These are phyloP conservation scores for Kuschelorhynchus macadamiae DNA, from an alignment of 2,888 invertebrate species.

Conservation along the genomic window DNA sequence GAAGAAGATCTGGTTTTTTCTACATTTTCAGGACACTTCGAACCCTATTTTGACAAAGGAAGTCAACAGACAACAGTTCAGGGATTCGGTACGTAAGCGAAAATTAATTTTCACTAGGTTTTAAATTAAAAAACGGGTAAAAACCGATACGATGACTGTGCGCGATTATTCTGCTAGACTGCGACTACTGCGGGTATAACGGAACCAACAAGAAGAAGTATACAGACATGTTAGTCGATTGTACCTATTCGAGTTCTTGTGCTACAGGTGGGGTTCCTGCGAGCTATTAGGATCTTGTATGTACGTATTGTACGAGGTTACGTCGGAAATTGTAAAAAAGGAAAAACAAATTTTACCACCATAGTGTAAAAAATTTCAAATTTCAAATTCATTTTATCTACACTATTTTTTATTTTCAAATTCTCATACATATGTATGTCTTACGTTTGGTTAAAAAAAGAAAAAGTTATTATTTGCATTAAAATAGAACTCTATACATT, in stretches of 20 bases:
- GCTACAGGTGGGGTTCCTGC: slow-evolving; percentile 47
- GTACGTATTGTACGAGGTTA: slow-evolving; percentile 1
- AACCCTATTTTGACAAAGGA: not conserved
- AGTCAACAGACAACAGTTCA: not conserved
- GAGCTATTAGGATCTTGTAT: slow-evolving; percentile 14
- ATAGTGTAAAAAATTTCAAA: no score
- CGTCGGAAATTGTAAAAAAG: no score
- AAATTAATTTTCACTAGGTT: no score
- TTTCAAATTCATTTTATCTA: no score
- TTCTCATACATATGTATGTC: no score
- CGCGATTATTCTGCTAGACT: slow-evolving; percentile 38
- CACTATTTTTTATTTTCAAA: no score
- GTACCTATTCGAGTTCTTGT: slow-evolving; percentile 30
- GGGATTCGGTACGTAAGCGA: not conserved
- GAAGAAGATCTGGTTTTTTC: slow-evolving; percentile 1
- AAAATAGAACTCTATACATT: no score
- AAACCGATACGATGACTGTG: slow-evolving; percentile 15
- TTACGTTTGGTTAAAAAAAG: no score
- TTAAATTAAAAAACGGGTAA: not conserved
- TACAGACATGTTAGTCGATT: slow-evolving; percentile 31
- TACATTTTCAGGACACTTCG: not conserved
- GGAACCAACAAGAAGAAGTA: slow-evolving; percentile 39
- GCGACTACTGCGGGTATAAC: slow-evolving; percentile 42
- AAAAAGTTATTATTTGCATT: no score
- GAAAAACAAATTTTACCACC: no score